phyloP scores from a whole-genome alignment of 2,888 invertebrate genomes.

The Scaptomyza tumidula region DNA sequence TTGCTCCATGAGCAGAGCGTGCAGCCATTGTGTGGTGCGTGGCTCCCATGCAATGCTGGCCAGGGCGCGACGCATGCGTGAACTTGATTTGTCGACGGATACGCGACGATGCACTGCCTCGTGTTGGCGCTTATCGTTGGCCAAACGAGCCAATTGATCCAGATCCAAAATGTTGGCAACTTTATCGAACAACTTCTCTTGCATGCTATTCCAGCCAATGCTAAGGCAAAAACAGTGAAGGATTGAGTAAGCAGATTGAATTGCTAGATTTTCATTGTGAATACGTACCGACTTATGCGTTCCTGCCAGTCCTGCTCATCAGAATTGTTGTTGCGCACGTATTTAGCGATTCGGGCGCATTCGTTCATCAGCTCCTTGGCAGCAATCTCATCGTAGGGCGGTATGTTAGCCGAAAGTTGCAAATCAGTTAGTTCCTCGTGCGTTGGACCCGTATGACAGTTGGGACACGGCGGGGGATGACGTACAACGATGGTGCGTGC shows the following conservation, averaged over 20 bases:
- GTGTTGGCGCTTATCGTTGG: conserved; percentile 86
- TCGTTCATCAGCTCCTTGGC: conserved; percentile 89
- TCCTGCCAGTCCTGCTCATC: conserved; percentile 89
- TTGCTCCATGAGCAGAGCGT: conserved; percentile 89
- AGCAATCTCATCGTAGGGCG: conserved; percentile 87
- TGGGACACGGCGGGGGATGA: conserved; percentile 83
- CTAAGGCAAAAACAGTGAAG: conserved; percentile 77
- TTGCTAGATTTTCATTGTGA: not conserved
- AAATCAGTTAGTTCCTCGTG: conserved; percentile 85
- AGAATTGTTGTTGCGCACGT: conserved; percentile 86
- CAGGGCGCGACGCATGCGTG: conserved; percentile 88
- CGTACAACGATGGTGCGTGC: conserved; percentile 82
- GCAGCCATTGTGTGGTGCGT: conserved; percentile 91
- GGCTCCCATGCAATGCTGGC: conserved; percentile 90
- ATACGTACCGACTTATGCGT: conserved; percentile 87
- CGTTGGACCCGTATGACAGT: conserved; percentile 83
- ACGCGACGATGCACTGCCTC: conserved; percentile 89
- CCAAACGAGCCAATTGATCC: conserved; percentile 88
- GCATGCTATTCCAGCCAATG: conserved; percentile 87
- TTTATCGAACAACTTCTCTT: conserved; percentile 88
- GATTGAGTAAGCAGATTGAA: not conserved
- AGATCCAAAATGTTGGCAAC: conserved; percentile 88
- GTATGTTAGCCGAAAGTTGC: conserved; percentile 83
- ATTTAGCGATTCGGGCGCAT: conserved; percentile 88
- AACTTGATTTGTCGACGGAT: conserved; percentile 89